Percentiles rank a stretch among this genome's conserved stretches.
Evolutionary conservation across 2,888 invertebrate species (phyloP).

Genomic region (Choristoneura rosaceana): DNA sequence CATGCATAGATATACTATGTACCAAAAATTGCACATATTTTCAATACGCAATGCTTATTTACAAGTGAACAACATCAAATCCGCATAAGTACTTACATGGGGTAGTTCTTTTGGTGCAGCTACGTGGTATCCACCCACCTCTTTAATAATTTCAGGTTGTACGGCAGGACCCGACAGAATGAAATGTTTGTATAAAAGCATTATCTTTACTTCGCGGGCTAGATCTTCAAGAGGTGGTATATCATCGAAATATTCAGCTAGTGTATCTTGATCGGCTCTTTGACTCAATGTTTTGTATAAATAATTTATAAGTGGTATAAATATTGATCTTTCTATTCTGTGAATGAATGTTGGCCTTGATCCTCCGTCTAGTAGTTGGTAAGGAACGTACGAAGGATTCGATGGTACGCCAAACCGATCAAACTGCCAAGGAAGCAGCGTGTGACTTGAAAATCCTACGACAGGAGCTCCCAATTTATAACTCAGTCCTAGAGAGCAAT

Average conservation of each 20-base stretch:
- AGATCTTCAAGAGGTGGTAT: conserved; percentile 81
- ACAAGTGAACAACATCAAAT: background rate
- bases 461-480: conserved; percentile 84
- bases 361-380: conserved; percentile 78
- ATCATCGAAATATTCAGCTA: conserved; percentile 72
- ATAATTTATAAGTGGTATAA: conserved; percentile 49
- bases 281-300: conserved; percentile 57
- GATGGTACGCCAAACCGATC: conserved; percentile 84
- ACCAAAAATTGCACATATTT: too few species aligned
- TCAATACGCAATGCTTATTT: background rate
- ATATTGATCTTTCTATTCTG: conserved; percentile 74
- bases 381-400: conserved; percentile 85
- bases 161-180: conserved; percentile 78
- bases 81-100: conserved; percentile 53
- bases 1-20: too few species aligned
- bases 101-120: conserved; percentile 69
- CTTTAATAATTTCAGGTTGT: conserved; percentile 81
- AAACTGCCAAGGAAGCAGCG: conserved; percentile 84
- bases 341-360: conserved; percentile 78
- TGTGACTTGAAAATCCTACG: conserved; percentile 83
- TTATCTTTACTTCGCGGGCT: conserved; percentile 75
- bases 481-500: conserved; percentile 84
- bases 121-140: conserved; percentile 86
- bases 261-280: conserved; percentile 57
- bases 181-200: conserved; percentile 83